A percentile compares a stretch with the other conserved stretches of the same genome.
Evolutionary conservation across 1,140 invertebrate species (phyloP).

Genomic region (Solenopsis fugax): DNA sequence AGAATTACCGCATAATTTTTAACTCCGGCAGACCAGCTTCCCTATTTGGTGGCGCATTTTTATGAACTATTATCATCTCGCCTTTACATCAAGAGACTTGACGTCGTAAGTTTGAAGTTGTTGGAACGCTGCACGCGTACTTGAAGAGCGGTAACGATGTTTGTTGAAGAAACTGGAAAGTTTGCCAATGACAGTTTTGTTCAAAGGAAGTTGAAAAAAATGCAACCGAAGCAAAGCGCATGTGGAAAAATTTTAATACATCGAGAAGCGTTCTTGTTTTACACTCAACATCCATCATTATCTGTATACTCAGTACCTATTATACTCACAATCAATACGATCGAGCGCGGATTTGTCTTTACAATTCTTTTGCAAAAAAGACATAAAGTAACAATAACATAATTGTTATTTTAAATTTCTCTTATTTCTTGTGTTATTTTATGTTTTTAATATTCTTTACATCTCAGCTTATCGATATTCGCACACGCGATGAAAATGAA

Average conservation of each 20-base stretch:
- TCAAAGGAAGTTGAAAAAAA: not conserved
- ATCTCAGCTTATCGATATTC: not conserved
- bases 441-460: no score
- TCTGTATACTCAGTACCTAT: not conserved
- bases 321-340: not conserved
- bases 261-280: not conserved
- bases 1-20: constrained; percentile 68
- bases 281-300: not conserved
- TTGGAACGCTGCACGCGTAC: constrained; percentile 11
- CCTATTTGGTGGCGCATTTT: constrained; percentile 59
- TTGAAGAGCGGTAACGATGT: constrained; percentile 37
- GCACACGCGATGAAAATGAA: not conserved
- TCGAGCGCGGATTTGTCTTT: not conserved
- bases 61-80: constrained; percentile 48
- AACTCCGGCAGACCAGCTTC: constrained; percentile 48
- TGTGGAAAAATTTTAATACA: constrained; percentile 27
- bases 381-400: not conserved
- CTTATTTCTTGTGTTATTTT: no score
- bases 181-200: constrained; percentile 30
- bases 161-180: constrained; percentile 25
- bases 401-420: not conserved
- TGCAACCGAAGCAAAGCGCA: not conserved
- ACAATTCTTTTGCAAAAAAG: not conserved
- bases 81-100: constrained; percentile 16
- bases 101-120: constrained; percentile 7